phyloP scores from a whole-genome alignment of 2,888 invertebrate genomes.

The Plutella xylostella region DNA sequence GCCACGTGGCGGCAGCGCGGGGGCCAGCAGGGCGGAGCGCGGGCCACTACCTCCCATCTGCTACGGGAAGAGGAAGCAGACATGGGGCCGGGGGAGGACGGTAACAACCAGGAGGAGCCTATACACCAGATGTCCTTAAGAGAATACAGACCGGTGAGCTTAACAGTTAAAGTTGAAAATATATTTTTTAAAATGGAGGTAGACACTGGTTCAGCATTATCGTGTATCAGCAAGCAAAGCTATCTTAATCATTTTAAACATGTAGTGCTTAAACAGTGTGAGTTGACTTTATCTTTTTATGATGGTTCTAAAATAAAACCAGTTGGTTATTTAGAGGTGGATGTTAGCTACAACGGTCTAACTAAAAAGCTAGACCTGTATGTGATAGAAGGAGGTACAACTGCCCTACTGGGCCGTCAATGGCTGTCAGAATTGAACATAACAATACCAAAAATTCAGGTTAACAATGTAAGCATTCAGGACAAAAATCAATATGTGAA shows the following conservation, averaged over 20 bases:
- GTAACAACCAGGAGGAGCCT: background rate
- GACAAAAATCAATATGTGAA: background rate
- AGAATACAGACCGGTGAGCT: background rate
- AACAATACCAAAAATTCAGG: background rate
- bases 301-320: background rate
- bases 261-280: background rate
- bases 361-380: background rate
- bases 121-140: background rate
- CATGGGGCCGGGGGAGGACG: background rate
- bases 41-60: background rate
- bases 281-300: background rate
- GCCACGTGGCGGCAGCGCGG: background rate
- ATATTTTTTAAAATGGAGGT: background rate
- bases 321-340: background rate
- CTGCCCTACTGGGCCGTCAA: background rate
- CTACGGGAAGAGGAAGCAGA: background rate
- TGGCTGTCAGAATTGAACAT: background rate
- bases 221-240: background rate
- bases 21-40: background rate
- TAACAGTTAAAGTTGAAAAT: background rate
- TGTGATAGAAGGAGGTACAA: background rate
- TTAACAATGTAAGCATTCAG: background rate
- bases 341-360: background rate
- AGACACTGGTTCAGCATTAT: background rate
- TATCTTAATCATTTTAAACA: background rate